Percentiles rank a stretch among this genome's conserved stretches.
These are phyloP conservation scores for Dicyrtoma fusca DNA, from an alignment of 2,888 invertebrate species.

Conservation along the genomic window DNA sequence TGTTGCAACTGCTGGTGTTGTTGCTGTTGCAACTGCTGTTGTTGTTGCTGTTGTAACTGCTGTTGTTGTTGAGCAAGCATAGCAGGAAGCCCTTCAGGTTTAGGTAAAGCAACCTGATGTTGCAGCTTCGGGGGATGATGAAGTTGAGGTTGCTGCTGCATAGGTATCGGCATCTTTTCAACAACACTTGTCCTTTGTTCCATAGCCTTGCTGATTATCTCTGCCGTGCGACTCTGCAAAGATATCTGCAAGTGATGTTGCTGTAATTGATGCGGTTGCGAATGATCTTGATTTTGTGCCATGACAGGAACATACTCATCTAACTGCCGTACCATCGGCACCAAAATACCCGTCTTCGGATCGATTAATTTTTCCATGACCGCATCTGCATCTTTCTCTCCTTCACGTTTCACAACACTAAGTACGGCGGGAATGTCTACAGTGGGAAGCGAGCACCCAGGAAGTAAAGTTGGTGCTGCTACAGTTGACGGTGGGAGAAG, in stretches of 20 bases:
- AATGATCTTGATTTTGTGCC: conserved; percentile 10
- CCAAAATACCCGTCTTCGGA: conserved; percentile 73
- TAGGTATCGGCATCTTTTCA: conserved; percentile 36
- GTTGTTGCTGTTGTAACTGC: not conserved
- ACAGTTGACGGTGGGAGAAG: not conserved
- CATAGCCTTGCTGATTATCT: conserved; percentile 36
- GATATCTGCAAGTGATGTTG: conserved; percentile 34
- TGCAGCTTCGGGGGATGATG: conserved; percentile 23
- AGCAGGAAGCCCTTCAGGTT: conserved; percentile 52
- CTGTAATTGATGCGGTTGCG: not conserved
- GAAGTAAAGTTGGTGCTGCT: not conserved
- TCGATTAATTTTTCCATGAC: conserved; percentile 66
- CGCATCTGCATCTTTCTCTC: conserved; percentile 34
- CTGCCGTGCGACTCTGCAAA: conserved; percentile 26
- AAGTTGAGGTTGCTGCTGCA: conserved; percentile 38
- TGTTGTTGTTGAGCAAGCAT: conserved; percentile 46
- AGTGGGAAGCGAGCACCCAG: not conserved
- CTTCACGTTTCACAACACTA: not conserved
- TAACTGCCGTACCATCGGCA: conserved; percentile 72
- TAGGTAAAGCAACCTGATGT: conserved; percentile 42
- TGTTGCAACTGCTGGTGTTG: conserved; percentile 27
- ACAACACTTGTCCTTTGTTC: conserved; percentile 37
- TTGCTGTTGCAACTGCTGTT: conserved; percentile 2
- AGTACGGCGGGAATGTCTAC: not conserved
- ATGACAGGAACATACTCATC: conserved; percentile 70